Conservation (phyloP, 1,140 invertebrate species). For the Asbolus verrucosus region DNA sequence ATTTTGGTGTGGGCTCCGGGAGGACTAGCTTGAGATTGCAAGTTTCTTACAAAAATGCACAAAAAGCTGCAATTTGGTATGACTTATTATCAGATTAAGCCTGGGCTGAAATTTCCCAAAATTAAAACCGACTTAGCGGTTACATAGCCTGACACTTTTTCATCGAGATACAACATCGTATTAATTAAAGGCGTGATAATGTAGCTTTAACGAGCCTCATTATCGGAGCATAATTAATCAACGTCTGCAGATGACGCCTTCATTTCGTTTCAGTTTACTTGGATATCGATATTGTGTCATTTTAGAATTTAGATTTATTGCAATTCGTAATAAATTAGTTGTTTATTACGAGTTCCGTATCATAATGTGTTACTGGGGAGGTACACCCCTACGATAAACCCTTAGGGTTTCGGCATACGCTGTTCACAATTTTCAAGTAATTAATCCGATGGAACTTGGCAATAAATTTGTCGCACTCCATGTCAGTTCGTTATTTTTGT, state of each 20-base stretch:
- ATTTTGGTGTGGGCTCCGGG: too few relatives aligned
- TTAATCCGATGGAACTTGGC: conserved; percentile 26
- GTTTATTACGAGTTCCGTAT: conserved; percentile 19
- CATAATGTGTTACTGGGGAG: conserved; percentile 2
- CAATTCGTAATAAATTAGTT: conserved; percentile 39
- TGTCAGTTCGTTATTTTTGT: too few relatives aligned
- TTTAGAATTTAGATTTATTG: conserved; percentile 50
- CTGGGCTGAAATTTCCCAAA: not conserved
- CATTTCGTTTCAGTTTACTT: conserved; percentile 50
- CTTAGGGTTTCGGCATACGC: too few relatives aligned
- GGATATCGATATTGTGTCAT: conserved; percentile 51
- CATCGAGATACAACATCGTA: conserved; percentile 46
- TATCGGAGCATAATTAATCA: conserved; percentile 57
- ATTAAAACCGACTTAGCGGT: conserved; percentile 41
- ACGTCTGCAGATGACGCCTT: conserved; percentile 56
- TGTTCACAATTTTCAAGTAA: conserved; percentile 21
- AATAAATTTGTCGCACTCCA: too few relatives aligned
- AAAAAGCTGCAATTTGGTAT: not conserved
- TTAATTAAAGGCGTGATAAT: conserved; percentile 59
- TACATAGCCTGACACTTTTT: conserved; percentile 42
- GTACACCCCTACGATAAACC: too few relatives aligned
- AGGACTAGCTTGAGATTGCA: too few relatives aligned
- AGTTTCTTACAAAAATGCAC: too few relatives aligned
- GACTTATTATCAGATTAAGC: not conserved
- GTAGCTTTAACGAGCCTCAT: conserved; percentile 58